phyloP scores from a whole-genome alignment of 2,797 vertebrate genomes.

The Vireo griseus region DNA sequence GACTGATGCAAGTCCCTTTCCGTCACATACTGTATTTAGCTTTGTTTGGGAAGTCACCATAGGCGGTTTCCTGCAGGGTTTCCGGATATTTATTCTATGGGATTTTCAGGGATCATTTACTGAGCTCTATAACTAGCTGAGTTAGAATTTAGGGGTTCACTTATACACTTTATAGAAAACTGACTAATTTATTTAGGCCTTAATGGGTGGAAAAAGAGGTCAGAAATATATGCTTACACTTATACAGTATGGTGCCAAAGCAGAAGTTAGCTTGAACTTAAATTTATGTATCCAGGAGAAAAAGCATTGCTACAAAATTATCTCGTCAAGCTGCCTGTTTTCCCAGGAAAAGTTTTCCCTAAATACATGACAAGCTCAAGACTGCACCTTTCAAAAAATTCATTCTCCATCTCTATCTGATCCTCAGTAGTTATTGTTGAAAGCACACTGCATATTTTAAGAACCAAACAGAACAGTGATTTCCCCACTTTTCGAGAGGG shows the following conservation, averaged over 20 bases:
- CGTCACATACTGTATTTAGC: background rate
- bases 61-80: background rate
- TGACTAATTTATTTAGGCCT: background rate
- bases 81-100: background rate
- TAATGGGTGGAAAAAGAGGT: conserved; percentile 19
- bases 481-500: conserved; percentile 61
- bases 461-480: conserved; percentile 64
- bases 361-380: conserved; percentile 69
- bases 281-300: conserved; percentile 57
- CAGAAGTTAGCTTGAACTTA: conserved; percentile 42
- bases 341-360: conserved; percentile 63
- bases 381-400: conserved; percentile 69
- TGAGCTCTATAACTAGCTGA: background rate
- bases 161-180: background rate
- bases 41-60: background rate
- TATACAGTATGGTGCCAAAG: conserved; percentile 3
- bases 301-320: conserved; percentile 56
- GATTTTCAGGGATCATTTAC: background rate
- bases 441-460: conserved; percentile 69
- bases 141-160: background rate
- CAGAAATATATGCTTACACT: conserved; percentile 4
- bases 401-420: conserved; percentile 64
- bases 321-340: conserved; percentile 62
- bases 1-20: background rate
- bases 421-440: conserved; percentile 68